Percentiles rank a stretch among this genome's conserved stretches.
These are phyloP conservation scores for Buathra laborator DNA, from an alignment of 2,888 invertebrate genomes.

Conservation along the genomic window DNA sequence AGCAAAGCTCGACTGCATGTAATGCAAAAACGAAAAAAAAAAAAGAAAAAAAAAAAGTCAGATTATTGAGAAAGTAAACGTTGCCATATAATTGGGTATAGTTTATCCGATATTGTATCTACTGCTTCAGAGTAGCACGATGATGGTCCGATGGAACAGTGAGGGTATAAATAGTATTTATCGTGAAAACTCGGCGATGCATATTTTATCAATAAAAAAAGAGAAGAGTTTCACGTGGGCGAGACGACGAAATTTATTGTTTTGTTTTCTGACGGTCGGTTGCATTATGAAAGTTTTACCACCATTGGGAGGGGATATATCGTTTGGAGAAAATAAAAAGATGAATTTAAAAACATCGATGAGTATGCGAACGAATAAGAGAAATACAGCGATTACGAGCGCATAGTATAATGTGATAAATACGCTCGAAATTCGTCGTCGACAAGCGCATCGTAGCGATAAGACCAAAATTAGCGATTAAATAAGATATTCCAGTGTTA, in stretches of 20 bases:
- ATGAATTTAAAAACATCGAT: neutral
- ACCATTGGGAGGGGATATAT: constrained; percentile 22
- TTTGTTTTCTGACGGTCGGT: constrained; percentile 17
- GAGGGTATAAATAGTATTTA: constrained; percentile 54
- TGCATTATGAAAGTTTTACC: constrained; percentile 36
- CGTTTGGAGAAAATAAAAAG: constrained; percentile 20
- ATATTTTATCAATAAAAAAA: constrained; percentile 13
- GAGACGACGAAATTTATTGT: constrained; percentile 7
- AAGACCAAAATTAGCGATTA: constrained; percentile 56
- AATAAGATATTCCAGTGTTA: constrained; percentile 58
- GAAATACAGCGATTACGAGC: constrained; percentile 43
- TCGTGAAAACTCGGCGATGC: constrained; percentile 13
- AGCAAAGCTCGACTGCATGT: constrained; percentile 60
- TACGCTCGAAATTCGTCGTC: constrained; percentile 46
- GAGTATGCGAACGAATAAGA: constrained; percentile 7
- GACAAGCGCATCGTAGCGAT: constrained; percentile 39
- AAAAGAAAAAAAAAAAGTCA: constrained; percentile 57
- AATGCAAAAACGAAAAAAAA: constrained; percentile 46
- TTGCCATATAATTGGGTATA: constrained; percentile 78
- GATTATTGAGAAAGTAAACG: constrained; percentile 77
- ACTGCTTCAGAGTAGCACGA: constrained; percentile 57
- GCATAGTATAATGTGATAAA: constrained; percentile 57
- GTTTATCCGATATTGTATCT: constrained; percentile 81
- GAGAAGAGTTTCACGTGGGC: neutral
- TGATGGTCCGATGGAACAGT: constrained; percentile 63